These are phyloP conservation scores for Oncopodura yosiiana DNA, from an alignment of 1,140 invertebrate species.

Conservation along the genomic window DNA sequence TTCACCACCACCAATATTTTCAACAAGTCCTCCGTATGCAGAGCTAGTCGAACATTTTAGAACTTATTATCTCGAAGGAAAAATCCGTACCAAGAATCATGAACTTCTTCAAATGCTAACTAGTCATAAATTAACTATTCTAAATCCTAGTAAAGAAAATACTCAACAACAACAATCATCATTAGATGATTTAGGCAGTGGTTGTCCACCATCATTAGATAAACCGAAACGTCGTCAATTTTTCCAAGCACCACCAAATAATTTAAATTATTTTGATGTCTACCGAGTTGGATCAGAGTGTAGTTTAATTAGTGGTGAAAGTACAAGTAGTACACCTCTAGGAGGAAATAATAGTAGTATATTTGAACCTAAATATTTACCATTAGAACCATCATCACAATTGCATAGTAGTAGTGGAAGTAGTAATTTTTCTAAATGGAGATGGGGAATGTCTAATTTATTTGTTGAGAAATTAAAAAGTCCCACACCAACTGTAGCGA, in stretches of 20 bases:
- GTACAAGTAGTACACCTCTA: not conserved
- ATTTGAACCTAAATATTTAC: not conserved
- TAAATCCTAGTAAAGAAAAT: too few species aligned
- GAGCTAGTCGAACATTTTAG: constrained; percentile 12
- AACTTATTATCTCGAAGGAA: constrained; percentile 1
- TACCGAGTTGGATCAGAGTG: too few species aligned
- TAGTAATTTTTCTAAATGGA: constrained; percentile 12
- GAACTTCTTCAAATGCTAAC: too few species aligned
- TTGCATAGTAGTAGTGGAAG: too few species aligned
- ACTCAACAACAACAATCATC: constrained; percentile 1
- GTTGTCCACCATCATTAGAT: constrained; percentile 5
- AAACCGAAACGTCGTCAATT: constrained; percentile 10
- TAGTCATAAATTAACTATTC: too few species aligned
- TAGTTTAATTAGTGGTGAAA: constrained; percentile 8
- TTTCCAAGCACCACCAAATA: not conserved
- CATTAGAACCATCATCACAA: not conserved
- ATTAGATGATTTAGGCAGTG: not conserved
- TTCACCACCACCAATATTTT: too few species aligned
- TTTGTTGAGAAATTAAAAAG: constrained; percentile 6
- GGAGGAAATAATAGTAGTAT: not conserved
- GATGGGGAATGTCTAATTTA: constrained; percentile 13
- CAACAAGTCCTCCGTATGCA: constrained; percentile 15
- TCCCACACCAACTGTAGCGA: not conserved
- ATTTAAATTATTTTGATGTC: too few species aligned
- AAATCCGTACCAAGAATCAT: constrained; percentile 2